Conservation (phyloP, 2,797 vertebrate genomes). For the Sternotherus odoratus region DNA sequence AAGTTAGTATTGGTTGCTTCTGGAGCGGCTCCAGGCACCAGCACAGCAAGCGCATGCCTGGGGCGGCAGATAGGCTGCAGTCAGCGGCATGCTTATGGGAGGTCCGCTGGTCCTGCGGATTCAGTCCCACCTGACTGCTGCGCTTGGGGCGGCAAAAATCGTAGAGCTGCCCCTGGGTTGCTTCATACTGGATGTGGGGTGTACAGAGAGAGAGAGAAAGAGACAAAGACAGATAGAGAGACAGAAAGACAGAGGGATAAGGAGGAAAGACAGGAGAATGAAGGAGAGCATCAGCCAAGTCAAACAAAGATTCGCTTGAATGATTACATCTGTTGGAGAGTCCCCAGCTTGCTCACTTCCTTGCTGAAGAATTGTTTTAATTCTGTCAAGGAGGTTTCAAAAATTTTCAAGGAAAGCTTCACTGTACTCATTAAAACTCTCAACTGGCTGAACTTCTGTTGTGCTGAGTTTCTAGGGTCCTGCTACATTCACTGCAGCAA, state of each 20-base stretch:
- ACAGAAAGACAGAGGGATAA: conserved; percentile 19
- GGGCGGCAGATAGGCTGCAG: too few species aligned
- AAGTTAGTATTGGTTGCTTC: not conserved
- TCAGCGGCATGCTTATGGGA: too few species aligned
- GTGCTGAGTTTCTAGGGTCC: not conserved
- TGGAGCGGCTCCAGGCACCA: too few species aligned
- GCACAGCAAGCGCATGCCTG: too few species aligned
- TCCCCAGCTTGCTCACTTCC: conserved; percentile 53
- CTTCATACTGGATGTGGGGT: not conserved
- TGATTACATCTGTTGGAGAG: conserved; percentile 69
- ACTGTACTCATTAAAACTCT: conserved; percentile 37
- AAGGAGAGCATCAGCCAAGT: conserved; percentile 59
- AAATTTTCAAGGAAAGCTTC: conserved; percentile 54
- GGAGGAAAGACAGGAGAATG: conserved; percentile 38
- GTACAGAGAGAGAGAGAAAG: not conserved
- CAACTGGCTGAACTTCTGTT: conserved; percentile 47
- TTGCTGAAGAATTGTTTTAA: conserved; percentile 48
- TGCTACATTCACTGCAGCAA: not conserved
- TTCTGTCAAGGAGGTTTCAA: conserved; percentile 46
- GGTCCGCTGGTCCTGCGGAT: too few species aligned
- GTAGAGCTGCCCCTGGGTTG: not conserved
- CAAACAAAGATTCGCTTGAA: conserved; percentile 70
- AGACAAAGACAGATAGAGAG: conserved; percentile 15
- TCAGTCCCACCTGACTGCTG: too few species aligned
- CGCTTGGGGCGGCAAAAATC: too few species aligned